Evolutionary conservation across 2,797 vertebrate genomes (phyloP), one percentile per base, ranked within the genome.

Genomic region (Lindbergichthys nudifrons): DNA sequence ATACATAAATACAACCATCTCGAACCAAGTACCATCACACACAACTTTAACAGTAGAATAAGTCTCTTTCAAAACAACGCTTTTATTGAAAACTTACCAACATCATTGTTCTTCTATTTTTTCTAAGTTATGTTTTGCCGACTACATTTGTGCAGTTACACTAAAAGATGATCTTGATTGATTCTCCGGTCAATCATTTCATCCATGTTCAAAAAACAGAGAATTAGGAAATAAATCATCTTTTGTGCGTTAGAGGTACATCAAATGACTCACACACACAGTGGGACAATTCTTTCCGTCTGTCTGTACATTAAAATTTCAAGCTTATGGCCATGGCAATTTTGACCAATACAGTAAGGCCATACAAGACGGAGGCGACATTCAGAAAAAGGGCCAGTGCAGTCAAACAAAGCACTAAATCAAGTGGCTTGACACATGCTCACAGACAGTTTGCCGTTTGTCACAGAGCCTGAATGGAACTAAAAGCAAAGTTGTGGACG

Each of bases 371-470:
- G 77, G 66, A 73, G 81, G 80, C 81, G 79, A 85, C 90, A 85
- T 88, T 91, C 87, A 88, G 81, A 79, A 85, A 26, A 88, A 85
- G 85, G 87, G 84, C 90, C 91, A 89, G 84, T 73, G 84, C 79
- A 87, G 87, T 88, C 90, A 88, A 87, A 92, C 93, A 92, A 93
- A 92, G 93, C 92, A 90, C 86, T 95, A 93, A 93, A 94, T 95
- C 92, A 94, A 94, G 90, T 82, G 87, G 86, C 89, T 78, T 88
- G 93, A 95, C 93, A 93, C 92, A 93, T 91, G 93, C 86, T 92
- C 86, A 84, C 92, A 93, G 93, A 93, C 94, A 94, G 92, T 90
- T 92, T 91, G 92, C 90, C 93, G 89, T 92, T 94, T 94, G 94
- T 95, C 90, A 90, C 89, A 60, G 91, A 13, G 90, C 79, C 87